Base-by-base conservation (phyloP, 1,140 invertebrate species). In the Drosophila willistoni region DNA sequence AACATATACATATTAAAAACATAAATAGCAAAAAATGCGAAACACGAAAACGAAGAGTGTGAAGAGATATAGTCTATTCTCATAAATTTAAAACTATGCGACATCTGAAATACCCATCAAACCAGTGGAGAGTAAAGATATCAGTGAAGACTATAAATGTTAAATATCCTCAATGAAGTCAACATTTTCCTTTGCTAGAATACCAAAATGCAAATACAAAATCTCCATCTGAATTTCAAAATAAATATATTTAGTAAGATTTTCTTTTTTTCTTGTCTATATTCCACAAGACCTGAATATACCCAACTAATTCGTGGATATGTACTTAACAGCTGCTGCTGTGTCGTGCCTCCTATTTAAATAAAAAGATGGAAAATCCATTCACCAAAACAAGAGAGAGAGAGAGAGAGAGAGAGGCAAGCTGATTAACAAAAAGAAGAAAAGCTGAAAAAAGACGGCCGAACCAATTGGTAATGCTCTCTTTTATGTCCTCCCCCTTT, bases 1-100 rank as follows among this genome's bases (percentile, higher is more conserved):
- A 51, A 51, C 34, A 57, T 29, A 77, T 56, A 61, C 13, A 67
- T 71, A 57, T 77, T 65, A 61, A 56, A 72, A 67, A 33, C 44
- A 25, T 29, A 13, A 57, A 10, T 54, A 78, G 42, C 63, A 22
- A 73, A 55, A 55, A 55, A 66, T 70, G 29, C 7, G 29, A 64
- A 66, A n/a, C 41, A 68, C 57, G 7, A 25, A 29, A 57, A 12
- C 19, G 19, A 17, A 42, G 63, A 55, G 65, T 64, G 67, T 19
- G 34, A 59, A 33, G n/a, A 36, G 29, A 19, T 17, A 14, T 33
- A 44, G 59, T 62, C 10, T 39, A 3, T 62, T 25, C 29, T 29
- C 29, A 29, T 41, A 63, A 66, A 69, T 39, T 12, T 4, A 3
- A 51, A 12, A 0, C 7, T 12, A 51, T 51, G 3, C 44, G 17